phyloP scores from a whole-genome alignment of 2,113 vertebrate species.

The Ibidorhyncha struthersii region DNA sequence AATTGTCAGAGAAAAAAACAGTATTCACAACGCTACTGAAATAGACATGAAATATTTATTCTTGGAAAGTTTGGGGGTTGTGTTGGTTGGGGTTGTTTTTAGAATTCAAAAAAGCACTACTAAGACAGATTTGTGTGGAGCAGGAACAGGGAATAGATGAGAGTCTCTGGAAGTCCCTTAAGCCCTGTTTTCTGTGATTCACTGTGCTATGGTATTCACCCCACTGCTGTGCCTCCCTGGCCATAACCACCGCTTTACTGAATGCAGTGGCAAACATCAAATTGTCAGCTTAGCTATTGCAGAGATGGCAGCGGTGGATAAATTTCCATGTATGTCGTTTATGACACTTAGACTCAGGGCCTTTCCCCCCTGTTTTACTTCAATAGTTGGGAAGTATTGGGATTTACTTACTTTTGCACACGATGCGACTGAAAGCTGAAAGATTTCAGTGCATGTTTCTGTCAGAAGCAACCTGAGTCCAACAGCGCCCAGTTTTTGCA shows the following conservation, averaged over 20 bases:
- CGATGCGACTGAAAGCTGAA: not conserved
- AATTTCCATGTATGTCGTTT: not conserved
- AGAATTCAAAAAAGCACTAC: not conserved
- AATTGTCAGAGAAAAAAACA: not conserved
- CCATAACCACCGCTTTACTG: not conserved
- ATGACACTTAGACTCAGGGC: fast-evolving
- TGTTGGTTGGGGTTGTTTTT: not conserved
- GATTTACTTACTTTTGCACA: not conserved
- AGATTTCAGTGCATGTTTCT: not conserved
- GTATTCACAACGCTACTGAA: not conserved
- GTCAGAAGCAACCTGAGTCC: not conserved
- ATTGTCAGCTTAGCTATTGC: not conserved
- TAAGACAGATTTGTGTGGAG: not conserved
- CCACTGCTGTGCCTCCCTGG: not conserved
- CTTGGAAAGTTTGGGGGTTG: not conserved
- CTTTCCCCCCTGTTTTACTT: not conserved
- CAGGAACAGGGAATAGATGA: not conserved
- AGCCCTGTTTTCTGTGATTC: not conserved
- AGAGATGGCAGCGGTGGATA: not conserved
- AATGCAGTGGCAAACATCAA: not conserved
- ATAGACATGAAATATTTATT: not conserved
- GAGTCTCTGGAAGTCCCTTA: not conserved
- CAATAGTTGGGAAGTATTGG: not conserved
- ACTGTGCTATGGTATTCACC: not conserved
- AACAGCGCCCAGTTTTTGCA: not conserved